A percentile compares a stretch with the other conserved stretches of the same genome.
These are phyloP conservation scores for Coptotermes formosanus DNA, from an alignment of 1,140 invertebrate species.

Conservation along the genomic window DNA sequence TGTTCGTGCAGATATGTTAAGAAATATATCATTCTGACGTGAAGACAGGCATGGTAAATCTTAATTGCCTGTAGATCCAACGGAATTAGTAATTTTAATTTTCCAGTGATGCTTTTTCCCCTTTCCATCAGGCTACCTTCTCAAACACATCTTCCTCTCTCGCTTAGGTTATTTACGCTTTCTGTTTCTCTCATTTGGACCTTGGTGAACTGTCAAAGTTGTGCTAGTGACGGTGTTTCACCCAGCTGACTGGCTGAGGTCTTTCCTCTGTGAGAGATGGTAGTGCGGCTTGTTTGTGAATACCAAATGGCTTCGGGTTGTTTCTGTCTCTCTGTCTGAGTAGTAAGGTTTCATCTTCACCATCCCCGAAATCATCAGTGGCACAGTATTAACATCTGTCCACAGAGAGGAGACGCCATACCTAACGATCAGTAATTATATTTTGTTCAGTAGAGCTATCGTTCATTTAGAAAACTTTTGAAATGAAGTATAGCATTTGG, in stretches of 20 bases:
- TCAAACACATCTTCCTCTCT: background rate
- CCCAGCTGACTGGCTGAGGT: background rate
- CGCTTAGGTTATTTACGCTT: background rate
- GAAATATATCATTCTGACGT: background rate
- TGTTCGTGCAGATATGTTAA: background rate
- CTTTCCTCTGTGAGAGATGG: background rate
- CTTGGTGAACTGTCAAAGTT: constrained; percentile 12
- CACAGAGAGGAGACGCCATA: no score
- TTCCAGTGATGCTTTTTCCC: background rate
- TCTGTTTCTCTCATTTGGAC: background rate
- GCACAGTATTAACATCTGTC: background rate
- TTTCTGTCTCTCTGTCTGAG: background rate
- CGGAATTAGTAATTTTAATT: constrained; percentile 7
- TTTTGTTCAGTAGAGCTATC: background rate
- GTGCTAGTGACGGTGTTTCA: background rate
- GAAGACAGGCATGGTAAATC: constrained; percentile 1
- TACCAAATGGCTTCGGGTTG: background rate
- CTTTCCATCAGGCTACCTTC: background rate
- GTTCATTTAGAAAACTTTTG: background rate
- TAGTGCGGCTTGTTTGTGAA: constrained; percentile 1
- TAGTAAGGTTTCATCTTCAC: background rate
- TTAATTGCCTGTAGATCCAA: constrained; percentile 2
- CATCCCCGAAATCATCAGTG: background rate
- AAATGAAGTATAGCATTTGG: no score
- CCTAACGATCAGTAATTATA: background rate